A percentile compares a stretch with the other conserved stretches of the same genome.
Evolutionary conservation across 2,797 vertebrate species (phyloP).

Genomic region (Selene dorsalis): DNA sequence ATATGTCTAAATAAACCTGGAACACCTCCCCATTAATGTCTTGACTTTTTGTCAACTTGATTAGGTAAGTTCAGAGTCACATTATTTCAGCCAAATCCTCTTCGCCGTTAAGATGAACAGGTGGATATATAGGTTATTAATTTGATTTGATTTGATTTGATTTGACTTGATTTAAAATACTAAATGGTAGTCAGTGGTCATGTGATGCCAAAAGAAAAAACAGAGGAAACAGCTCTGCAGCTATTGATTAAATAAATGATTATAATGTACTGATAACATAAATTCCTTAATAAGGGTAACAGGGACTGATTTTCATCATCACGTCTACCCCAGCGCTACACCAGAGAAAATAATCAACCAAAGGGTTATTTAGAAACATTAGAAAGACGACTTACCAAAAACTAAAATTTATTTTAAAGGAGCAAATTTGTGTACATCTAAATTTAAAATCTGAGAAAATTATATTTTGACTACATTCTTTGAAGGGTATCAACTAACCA

Average conservation of each 20-base stretch:
- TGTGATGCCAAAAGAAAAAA: too few relatives aligned
- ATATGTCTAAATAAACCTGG: constrained; percentile 73
- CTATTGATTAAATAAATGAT: background rate
- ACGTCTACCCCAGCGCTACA: background rate
- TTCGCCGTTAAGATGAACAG: too few relatives aligned
- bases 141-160: too few relatives aligned
- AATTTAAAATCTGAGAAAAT: background rate
- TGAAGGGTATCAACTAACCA: background rate
- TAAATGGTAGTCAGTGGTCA: too few relatives aligned
- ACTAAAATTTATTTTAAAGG: background rate
- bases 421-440: background rate
- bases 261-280: background rate
- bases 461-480: background rate
- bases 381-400: background rate
- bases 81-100: background rate
- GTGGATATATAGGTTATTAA: background rate
- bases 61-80: background rate
- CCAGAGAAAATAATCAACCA: background rate
- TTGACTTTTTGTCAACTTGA: constrained; percentile 4
- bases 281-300: background rate
- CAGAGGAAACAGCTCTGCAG: background rate
- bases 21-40: constrained; percentile 42
- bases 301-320: too few relatives aligned
- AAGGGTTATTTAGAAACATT: background rate
- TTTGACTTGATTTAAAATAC: background rate